Conservation (phyloP, 2,888 invertebrate species). For the Nesidiocoris tenuis region DNA sequence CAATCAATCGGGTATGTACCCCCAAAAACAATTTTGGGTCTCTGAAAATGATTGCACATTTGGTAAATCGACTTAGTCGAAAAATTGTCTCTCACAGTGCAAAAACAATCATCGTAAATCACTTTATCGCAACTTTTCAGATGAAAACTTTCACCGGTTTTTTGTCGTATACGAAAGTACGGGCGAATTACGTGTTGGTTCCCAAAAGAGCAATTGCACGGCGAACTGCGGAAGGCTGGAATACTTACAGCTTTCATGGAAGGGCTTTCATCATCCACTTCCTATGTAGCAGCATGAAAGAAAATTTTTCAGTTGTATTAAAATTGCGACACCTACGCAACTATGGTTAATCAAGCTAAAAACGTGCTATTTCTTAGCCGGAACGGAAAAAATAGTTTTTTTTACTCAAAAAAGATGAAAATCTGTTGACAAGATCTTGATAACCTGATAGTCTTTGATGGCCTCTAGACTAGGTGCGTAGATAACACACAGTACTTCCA, state of each 20-base stretch:
- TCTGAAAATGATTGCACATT: slow-evolving; percentile 39
- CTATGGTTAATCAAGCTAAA: no score
- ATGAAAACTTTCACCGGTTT: slow-evolving; percentile 32
- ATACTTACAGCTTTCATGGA: slow-evolving; percentile 47
- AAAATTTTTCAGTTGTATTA: slow-evolving; percentile 12
- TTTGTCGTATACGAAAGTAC: slow-evolving; percentile 31
- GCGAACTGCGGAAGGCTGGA: slow-evolving; percentile 39
- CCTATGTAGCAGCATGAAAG: slow-evolving; percentile 44
- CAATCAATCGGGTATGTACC: slow-evolving; percentile 79
- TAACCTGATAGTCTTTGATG: no score
- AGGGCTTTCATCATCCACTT: slow-evolving; percentile 44
- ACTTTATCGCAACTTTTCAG: slow-evolving; percentile 28
- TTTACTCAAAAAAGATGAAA: no score
- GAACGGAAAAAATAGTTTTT: no score
- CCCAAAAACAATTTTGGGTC: slow-evolving; percentile 66
- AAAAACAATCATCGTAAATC: slow-evolving; percentile 13
- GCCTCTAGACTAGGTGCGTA: no score
- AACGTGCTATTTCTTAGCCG: no score
- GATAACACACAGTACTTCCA: no score
- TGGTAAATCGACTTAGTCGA: slow-evolving; percentile 34
- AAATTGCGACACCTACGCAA: neutral
- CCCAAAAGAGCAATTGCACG: slow-evolving; percentile 38
- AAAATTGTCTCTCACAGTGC: slow-evolving; percentile 24
- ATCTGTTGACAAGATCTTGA: no score
- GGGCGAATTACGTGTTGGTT: slow-evolving; percentile 37